Evolutionary conservation across 2,888 invertebrate species (phyloP), one percentile per base, ranked within the genome.

Genomic region (Cryptocheilus praepositus): DNA sequence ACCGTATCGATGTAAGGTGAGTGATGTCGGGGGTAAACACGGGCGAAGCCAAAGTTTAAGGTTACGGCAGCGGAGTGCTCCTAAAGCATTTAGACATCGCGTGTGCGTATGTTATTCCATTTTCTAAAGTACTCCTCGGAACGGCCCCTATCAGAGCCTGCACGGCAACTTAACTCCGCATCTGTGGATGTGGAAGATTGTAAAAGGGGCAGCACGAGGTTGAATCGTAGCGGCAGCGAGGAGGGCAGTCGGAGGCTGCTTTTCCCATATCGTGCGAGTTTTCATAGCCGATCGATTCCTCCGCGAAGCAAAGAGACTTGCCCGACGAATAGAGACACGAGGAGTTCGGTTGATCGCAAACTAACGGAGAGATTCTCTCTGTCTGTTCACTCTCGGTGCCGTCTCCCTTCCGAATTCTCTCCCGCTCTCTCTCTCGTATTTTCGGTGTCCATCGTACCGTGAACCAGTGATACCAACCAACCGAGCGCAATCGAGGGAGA

Each of bases 391-490:
- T 1, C 7, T 11, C 36, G 68, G 64, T 74, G 57, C 36, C 11
- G 8, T 36, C 36, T 36, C 28, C 28, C 28, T 28, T 28, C 28
- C 54, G 25, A 54, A 28, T 28, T 22, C 28, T 28, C 28, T 25
- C 3, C 13, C 49, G 58, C 73, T 73, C 62, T 45, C 61, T 67
- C 70, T 70, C 79, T 77, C 83, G 78, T 84, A 84, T 84, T 82
- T 83, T 81, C 78, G 76, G 79, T 81, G 77, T 64, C 65, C 82
- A 77, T 66, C 77, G 79, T 83, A 82, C 73, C 82, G 84, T 85
- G 77, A 85, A 85, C 79, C 77, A 79, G 81, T 81, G 85, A 85
- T 85, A 85, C 82, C 83, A 75, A 79, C 76, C 71, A 71, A 77
- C 74, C 75, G 74, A 68, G 71, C 71, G 69, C 73, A 64, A 74